Percentiles rank a stretch among this genome's conserved stretches.
Evolutionary conservation across 1,140 invertebrate species (phyloP).

Genomic region (Oreohelix idahoensis): DNA sequence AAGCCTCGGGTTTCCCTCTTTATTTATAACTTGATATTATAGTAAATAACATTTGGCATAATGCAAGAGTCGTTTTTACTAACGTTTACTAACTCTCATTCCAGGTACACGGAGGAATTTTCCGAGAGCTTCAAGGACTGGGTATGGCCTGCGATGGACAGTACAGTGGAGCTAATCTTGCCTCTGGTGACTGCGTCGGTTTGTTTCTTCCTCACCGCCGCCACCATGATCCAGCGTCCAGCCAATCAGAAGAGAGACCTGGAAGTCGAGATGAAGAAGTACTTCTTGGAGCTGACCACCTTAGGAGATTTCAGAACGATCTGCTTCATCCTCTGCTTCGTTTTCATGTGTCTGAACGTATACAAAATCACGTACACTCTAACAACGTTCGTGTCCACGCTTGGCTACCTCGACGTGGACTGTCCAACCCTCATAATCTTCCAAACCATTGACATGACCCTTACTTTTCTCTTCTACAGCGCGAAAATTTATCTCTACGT

Average conservation of each 20-base stretch:
- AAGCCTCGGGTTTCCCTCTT: no score
- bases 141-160: constrained; percentile 63
- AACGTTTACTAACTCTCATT: neutral
- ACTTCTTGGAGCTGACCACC: constrained; percentile 62
- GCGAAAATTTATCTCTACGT: constrained; percentile 57
- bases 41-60: no score
- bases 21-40: no score
- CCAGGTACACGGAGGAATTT: constrained; percentile 55
- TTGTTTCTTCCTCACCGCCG: constrained; percentile 45
- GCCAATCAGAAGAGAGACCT: constrained; percentile 25
- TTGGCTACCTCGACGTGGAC: constrained; percentile 38
- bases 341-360: constrained; percentile 46
- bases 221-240: constrained; percentile 22
- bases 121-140: constrained; percentile 57
- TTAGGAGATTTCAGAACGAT: constrained; percentile 54
- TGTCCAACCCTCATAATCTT: constrained; percentile 32
- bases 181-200: constrained; percentile 54
- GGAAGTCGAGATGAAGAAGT: constrained; percentile 55
- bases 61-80: no score
- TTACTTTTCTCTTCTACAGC: constrained; percentile 54
- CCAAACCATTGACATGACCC: constrained; percentile 41
- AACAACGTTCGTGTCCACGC: constrained; percentile 33
- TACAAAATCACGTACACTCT: constrained; percentile 35
- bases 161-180: constrained; percentile 54
- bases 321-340: constrained; percentile 47